Conservation (phyloP, 2,797 vertebrate genomes). For the Rhinatrema bivittatum region DNA sequence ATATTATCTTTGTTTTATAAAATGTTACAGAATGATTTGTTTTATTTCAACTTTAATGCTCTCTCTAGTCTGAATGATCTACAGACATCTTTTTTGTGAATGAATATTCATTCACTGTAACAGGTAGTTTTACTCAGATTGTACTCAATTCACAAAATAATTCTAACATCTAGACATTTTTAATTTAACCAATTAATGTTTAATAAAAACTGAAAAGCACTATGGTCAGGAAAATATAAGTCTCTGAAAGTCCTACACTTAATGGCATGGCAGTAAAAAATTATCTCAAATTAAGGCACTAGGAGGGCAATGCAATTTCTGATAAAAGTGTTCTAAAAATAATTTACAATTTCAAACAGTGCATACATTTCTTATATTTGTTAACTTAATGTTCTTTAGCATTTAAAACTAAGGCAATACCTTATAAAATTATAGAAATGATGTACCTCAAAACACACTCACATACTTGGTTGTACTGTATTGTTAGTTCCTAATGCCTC, state of each 20-base stretch:
- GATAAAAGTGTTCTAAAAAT: conserved; percentile 94
- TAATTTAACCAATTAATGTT: conserved; percentile 46
- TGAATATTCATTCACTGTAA: conserved; percentile 54
- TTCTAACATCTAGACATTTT: conserved; percentile 40
- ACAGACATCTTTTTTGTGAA: conserved; percentile 41
- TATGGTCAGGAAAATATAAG: conserved; percentile 23
- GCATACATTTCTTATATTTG: conserved; percentile 88
- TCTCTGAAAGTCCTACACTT: conserved; percentile 56
- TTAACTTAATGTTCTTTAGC: conserved; percentile 94
- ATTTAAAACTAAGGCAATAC: conserved; percentile 89
- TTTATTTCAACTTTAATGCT: conserved; percentile 17
- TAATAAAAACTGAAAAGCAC: conserved; percentile 42
- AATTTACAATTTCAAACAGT: conserved; percentile 99
- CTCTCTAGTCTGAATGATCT: conserved; percentile 31
- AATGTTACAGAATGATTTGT: conserved; percentile 31
- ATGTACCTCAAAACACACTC: conserved; percentile 77
- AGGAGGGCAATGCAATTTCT: conserved; percentile 83
- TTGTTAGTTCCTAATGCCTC: conserved; percentile 82
- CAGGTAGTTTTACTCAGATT: conserved; percentile 57
- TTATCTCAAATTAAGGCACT: conserved; percentile 93
- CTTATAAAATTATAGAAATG: conserved; percentile 83
- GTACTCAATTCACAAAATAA: conserved; percentile 59
- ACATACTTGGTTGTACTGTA: conserved; percentile 59
- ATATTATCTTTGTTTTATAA: conserved; percentile 45
- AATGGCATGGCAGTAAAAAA: conserved; percentile 84